phyloP scores from a whole-genome alignment of 2,797 vertebrate species.

The Argya squamiceps region DNA sequence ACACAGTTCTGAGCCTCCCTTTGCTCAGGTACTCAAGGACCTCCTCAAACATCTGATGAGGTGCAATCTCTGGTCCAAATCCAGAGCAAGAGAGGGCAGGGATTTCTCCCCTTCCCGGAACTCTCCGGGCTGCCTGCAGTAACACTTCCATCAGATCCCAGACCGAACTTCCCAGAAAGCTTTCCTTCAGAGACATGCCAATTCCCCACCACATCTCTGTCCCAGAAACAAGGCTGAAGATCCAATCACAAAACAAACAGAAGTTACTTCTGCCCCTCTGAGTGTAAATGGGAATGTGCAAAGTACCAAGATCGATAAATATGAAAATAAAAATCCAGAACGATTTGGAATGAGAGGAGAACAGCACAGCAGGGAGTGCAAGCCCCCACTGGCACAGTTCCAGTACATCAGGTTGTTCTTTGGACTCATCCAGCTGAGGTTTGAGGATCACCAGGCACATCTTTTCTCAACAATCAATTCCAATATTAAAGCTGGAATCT shows the following conservation, averaged over 20 bases:
- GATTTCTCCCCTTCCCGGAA: background rate
- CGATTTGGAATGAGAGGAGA: background rate
- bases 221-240: background rate
- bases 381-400: background rate
- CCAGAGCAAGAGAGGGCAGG: background rate
- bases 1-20: background rate
- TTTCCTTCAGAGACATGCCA: background rate
- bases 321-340: background rate
- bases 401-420: background rate
- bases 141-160: background rate
- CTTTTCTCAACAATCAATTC: background rate
- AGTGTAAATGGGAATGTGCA: background rate
- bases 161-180: background rate
- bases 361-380: background rate
- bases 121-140: background rate
- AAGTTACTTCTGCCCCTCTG: background rate
- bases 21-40: background rate
- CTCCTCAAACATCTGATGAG: background rate
- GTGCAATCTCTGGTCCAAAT: background rate
- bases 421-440: background rate
- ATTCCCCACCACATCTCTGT: background rate
- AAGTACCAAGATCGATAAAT: background rate
- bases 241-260: background rate
- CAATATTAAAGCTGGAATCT: background rate
- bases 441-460: background rate